Base-by-base conservation (phyloP, 2,797 vertebrate species). In the Alectoris magna region DNA sequence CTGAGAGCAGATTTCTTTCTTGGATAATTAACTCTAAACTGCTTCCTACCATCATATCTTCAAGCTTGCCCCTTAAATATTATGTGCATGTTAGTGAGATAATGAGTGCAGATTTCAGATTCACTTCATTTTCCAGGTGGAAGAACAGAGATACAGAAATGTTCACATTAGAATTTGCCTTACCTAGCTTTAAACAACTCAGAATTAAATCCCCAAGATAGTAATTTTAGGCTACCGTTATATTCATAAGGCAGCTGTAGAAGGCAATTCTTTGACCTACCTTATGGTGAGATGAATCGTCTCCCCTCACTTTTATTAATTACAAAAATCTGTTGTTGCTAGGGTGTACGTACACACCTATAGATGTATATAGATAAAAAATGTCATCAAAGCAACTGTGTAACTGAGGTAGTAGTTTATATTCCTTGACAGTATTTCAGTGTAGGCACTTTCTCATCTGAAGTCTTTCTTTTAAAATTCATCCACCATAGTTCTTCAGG, bases 401-500 rank as follows among this genome's bases (percentile, higher is more conserved):
- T 22, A 51, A 73, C 43, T 59, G 24, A 82, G 82, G 58, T 29
- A 3, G 13, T 34, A 76, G 14, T 9, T 85, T 44, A 58, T 34
- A 44, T 36, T 66, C 8, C 12, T 66, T 62, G 49, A 38, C 15
- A 55, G 9, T 41, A 62, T 41, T 86, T 90, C 27, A 74, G 60
- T 56, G 6, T 1, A 58, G 13, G 1, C 2, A 44, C 5, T 80
- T 43, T 1, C 1, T 85, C 18, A 66, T 26, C 34, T 55, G 2
- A 68, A 77, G 4, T 3, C 1, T 43, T 80, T 85, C 24, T 60
- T 10, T 36, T 53, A 68, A 56, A 80, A 63, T 70, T 74, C 64
- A 39, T 5, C 10, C 7, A 38, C 7, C 29, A 38, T 2, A 0
- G 0, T 46, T 49, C 5, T 49, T 66, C n/a, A 14, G 3, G 24